Evolutionary conservation across 2,888 invertebrate genomes (phyloP), one percentile per base, ranked within the genome.

Genomic region (Eupithecia centaureata): DNA sequence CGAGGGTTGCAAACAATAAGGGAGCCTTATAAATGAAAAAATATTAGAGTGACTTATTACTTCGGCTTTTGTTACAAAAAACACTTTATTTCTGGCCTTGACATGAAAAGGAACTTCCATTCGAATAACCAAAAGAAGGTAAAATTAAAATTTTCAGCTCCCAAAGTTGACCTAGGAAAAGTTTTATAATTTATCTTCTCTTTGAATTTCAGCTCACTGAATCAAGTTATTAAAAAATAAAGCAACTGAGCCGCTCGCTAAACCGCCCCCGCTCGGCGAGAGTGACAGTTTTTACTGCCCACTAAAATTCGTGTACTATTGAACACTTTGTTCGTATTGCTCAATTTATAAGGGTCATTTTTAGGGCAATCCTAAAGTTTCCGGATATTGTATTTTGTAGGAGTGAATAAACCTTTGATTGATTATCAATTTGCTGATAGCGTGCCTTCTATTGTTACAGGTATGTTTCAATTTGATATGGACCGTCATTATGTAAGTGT

Each of bases 391-490:
- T 68, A 42, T 67, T 73, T 63, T 72, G 71, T 79, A 72, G 65
- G 60, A 75, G 73, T 79, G 72, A 79, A 66, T 73, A 47, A 38
- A 47, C 18, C 47, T 12, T 68, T 74, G 70, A 42, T 73, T 76
- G 72, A 74, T 64, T 65, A 82, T 83, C 76, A 76, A 65, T 68
- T 72, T 66, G 32, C 32, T 57, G 18, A 57, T 30, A 30, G n/a
- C 18, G 75, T 83, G 81, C 84, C 28, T 65, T 60, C 13, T 79
- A 80, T 84, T 84, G 79, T 84, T 83, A 63, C 79, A 86, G 85
- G 85, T 86, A 86, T 81, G 85, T 76, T 75, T 67, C 57, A 67
- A 70, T 71, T 76, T 73, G 67, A 65, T 58, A 22, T 54, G 59
- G 32, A 66, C 38, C 32, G 42, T 18, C 22, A 15, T 13, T 22